Percentiles rank a stretch among this genome's conserved stretches.
These are phyloP conservation scores for Euplexia lucipara DNA, from an alignment of 2,888 invertebrate genomes.

Conservation along the genomic window DNA sequence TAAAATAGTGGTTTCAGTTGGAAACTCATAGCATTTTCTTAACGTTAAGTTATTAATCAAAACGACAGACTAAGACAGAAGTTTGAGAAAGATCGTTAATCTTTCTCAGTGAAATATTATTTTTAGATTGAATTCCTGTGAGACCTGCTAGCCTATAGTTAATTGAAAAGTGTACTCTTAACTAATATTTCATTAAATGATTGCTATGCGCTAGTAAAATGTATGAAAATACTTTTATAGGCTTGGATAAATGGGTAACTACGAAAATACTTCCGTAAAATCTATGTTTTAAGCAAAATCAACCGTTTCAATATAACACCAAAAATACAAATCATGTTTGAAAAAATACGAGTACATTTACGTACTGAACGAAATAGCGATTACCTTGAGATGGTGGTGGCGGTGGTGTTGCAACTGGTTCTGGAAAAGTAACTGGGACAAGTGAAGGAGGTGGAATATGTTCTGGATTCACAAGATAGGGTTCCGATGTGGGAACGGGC, in stretches of 20 bases:
- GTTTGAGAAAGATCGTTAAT: conserved; percentile 55
- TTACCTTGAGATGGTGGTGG: conserved; percentile 36
- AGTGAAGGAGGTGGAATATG: conserved; percentile 4
- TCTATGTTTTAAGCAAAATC: too few species aligned
- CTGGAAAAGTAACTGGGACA: conserved; percentile 15
- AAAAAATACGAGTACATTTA: background rate
- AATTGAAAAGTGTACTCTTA: conserved; percentile 17
- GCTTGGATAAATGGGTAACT: background rate
- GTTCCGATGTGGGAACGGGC: conserved; percentile 44
- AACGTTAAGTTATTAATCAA: conserved; percentile 50
- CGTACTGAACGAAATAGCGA: background rate
- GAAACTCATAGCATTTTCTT: conserved; percentile 24
- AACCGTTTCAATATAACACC: too few species aligned
- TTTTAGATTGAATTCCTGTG: conserved; percentile 33
- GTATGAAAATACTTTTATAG: too few species aligned
- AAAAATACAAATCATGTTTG: background rate
- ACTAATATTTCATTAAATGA: background rate
- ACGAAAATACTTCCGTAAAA: background rate
- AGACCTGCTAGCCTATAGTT: conserved; percentile 16
- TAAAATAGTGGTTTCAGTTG: conserved; percentile 12
- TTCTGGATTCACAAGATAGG: conserved; percentile 23
- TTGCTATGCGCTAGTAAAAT: background rate
- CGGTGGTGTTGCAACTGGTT: conserved; percentile 35
- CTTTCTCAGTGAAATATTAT: conserved; percentile 58
- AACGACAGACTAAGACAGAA: conserved; percentile 38